phyloP scores from a whole-genome alignment of 1,140 invertebrate genomes.

The Atopsyche davidsoni region DNA sequence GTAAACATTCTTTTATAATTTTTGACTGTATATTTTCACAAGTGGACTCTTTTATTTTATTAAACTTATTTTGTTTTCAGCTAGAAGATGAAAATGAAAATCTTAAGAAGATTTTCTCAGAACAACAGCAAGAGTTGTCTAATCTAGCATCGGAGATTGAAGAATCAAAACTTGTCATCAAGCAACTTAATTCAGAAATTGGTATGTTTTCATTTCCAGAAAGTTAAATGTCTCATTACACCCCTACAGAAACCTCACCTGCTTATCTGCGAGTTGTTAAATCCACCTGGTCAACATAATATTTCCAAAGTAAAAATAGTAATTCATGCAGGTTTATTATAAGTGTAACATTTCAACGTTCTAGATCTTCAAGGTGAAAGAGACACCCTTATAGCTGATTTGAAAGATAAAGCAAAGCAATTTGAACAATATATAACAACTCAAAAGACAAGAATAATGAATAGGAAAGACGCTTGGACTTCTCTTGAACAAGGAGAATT shows the following conservation, averaged over 20 bases:
- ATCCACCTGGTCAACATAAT: too few relatives aligned
- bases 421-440: slow-evolving; percentile 49
- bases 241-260: too few relatives aligned
- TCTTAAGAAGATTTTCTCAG: slow-evolving; percentile 15
- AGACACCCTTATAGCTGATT: slow-evolving; percentile 45
- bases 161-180: slow-evolving; percentile 17
- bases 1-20: neutral
- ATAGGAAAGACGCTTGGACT: slow-evolving; percentile 17
- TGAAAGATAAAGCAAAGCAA: slow-evolving; percentile 48
- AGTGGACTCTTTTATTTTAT: too few relatives aligned
- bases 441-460: slow-evolving; percentile 19
- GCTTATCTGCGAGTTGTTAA: too few relatives aligned
- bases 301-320: too few relatives aligned
- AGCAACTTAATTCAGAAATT: slow-evolving; percentile 22
- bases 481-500: slow-evolving; percentile 10
- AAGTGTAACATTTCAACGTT: slow-evolving; percentile 8
- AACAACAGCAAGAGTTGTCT: slow-evolving; percentile 15
- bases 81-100: slow-evolving; percentile 21
- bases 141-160: slow-evolving; percentile 16
- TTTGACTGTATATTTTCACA: too few relatives aligned
- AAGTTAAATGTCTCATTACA: too few relatives aligned
- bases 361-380: slow-evolving; percentile 43
- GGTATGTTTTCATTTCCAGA: slow-evolving; percentile 16
- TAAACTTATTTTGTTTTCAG: slow-evolving; percentile 24
- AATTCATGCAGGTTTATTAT: too few relatives aligned